Percentiles rank a stretch among this genome's conserved stretches.
Conservation (phyloP, 2,888 invertebrate species). For the Meghimatium bilineatum region DNA sequence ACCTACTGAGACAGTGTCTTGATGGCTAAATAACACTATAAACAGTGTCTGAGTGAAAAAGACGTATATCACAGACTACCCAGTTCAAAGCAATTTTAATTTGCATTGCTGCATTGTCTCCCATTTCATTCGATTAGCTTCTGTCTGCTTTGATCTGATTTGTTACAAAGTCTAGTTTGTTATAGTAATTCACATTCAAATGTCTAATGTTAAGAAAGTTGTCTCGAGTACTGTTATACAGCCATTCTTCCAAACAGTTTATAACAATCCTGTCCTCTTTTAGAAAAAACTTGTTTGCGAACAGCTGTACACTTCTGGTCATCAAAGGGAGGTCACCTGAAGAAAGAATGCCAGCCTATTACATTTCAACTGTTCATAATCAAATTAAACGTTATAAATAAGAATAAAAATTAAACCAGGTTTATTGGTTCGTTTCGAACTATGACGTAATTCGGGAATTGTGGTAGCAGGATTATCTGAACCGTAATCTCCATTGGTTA, state of each 20-base stretch:
- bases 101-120: background rate
- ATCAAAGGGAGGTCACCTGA: constrained; percentile 37
- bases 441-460: no score
- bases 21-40: no score
- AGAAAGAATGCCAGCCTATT: no score
- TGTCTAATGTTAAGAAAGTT: constrained; percentile 14
- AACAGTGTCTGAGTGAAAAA: no score
- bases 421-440: no score
- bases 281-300: constrained; percentile 37
- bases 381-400: no score
- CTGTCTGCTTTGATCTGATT: constrained; percentile 16
- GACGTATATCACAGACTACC: background rate
- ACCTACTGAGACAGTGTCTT: no score
- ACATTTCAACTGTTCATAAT: no score
- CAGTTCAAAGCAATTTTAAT: background rate
- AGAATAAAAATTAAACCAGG: no score
- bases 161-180: constrained; percentile 34
- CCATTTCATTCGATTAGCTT: background rate
- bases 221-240: constrained; percentile 33
- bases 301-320: constrained; percentile 29
- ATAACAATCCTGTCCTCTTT: constrained; percentile 33
- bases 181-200: constrained; percentile 26
- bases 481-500: no score
- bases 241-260: constrained; percentile 39
- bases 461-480: no score